Base-by-base conservation (phyloP, 1,140 invertebrate genomes). In the Camponotus vicinus region DNA sequence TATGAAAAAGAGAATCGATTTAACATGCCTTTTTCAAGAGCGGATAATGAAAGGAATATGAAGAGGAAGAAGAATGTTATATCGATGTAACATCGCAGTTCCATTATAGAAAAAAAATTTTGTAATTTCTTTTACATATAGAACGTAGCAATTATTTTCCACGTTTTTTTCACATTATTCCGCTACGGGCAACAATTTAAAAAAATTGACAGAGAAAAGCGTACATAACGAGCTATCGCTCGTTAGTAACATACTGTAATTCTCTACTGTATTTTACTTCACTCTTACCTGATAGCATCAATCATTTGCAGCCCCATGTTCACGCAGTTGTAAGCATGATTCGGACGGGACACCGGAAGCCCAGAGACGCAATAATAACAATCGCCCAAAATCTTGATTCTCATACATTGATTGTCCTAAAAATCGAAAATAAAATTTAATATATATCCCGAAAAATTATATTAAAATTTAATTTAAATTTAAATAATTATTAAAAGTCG, bases 241-340 rank as follows among this genome's bases (percentile, higher is more conserved):
- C 34, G 49, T 70, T 37, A 32, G 3, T 32, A 52, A 9, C 15
- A 7, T 70, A 37, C 37, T 15, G 21, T 61, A 49, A 73, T 75
- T 73, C 37, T 45, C 49, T 52, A 4, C 4, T 6, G 5, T 82
- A 73, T 79, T 77, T 73, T 83, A 69, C 18, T 88, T 55, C 15
- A 64, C 11, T 9, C 59, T 89, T 95, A 98, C 98, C 97, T 96
- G 91, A 99, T 99, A 42, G 98, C 98, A 91, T 99, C 98, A 86
- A 99, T 99, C 98, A 99, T 99, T 94, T 98, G 97, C 64, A 99
- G 95, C 1, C 98, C 99, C 98, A 99, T 99, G 90, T 98, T 98
- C 85, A 99, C 98, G 92, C 98, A 99, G 95, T 99, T 99, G 92
- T 98, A 98, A 2, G 98, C 98, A 92, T 99, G 98, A 96, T 99